Percentiles rank a stretch among this genome's conserved stretches.
These are phyloP conservation scores for Rhabdomys pumilio DNA, from an alignment of 2,797 vertebrate species.

Conservation along the genomic window DNA sequence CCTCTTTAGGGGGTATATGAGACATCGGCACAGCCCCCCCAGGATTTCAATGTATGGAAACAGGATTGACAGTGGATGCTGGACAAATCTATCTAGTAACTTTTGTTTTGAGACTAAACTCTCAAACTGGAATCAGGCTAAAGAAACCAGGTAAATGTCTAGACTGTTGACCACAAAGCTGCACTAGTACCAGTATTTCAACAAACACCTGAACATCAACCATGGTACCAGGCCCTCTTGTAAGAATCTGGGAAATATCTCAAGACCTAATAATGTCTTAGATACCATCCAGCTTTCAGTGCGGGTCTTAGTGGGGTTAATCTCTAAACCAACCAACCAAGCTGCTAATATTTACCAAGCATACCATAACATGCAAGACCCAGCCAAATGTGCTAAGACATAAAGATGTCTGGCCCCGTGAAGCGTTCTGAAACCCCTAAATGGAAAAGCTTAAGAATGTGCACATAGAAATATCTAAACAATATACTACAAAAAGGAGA, in stretches of 20 bases:
- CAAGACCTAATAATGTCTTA: background rate
- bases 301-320: background rate
- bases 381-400: background rate
- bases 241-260: background rate
- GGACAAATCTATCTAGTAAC: conserved; percentile 36
- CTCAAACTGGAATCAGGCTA: background rate
- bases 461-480: background rate
- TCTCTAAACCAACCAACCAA: conserved; percentile 29
- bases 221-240: background rate
- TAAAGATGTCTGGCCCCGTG: background rate
- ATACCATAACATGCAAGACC: background rate
- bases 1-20: background rate
- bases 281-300: background rate
- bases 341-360: conserved; percentile 3
- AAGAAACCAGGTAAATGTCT: background rate
- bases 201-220: background rate
- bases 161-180: background rate
- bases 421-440: conserved; percentile 1
- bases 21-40: background rate
- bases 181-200: background rate
- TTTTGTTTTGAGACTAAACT: background rate
- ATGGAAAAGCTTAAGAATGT: conserved; percentile 47
- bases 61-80: background rate
- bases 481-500: background rate
- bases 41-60: background rate